phyloP scores from a whole-genome alignment of 2,888 invertebrate genomes.

The Drosophila emarginata region DNA sequence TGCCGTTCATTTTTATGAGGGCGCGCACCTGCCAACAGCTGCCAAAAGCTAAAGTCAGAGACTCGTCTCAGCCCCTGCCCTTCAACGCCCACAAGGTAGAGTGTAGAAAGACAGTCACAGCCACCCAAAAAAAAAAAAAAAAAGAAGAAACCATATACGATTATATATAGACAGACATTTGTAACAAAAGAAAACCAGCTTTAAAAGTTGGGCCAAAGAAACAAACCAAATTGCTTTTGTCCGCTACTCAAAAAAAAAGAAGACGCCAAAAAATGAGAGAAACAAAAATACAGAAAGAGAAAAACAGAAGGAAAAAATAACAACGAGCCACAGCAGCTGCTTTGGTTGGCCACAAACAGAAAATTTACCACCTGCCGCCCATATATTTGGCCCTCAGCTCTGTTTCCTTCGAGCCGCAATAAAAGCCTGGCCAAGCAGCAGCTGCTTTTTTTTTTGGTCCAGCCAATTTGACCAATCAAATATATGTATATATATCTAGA shows the following conservation, averaged over 20 bases:
- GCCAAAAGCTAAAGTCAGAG: conserved; percentile 68
- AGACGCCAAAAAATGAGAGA: conserved; percentile 33
- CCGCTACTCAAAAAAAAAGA: conserved; percentile 45
- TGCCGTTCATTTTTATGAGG: conserved; percentile 61
- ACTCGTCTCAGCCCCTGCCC: conserved; percentile 55
- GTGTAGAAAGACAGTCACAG: conserved; percentile 32
- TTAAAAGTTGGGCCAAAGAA: conserved; percentile 32
- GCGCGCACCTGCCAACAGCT: conserved; percentile 77
- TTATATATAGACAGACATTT: conserved; percentile 14
- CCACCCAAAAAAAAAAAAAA: conserved; percentile 60
- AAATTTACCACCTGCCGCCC: conserved; percentile 80
- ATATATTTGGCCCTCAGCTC: conserved; percentile 54
- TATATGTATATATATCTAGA: neutral
- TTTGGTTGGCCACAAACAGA: conserved; percentile 57
- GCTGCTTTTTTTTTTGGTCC: conserved; percentile 10
- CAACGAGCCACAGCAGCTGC: conserved; percentile 51
- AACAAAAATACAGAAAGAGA: conserved; percentile 51
- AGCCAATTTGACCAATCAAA: neutral
- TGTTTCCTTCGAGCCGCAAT: conserved; percentile 33
- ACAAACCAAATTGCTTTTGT: conserved; percentile 58
- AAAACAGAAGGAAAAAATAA: conserved; percentile 42
- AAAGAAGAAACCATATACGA: conserved; percentile 14
- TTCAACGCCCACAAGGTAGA: conserved; percentile 69
- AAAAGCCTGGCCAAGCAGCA: conserved; percentile 10
- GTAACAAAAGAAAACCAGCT: conserved; percentile 57